phyloP scores from a whole-genome alignment of 2,888 invertebrate genomes.

The Caenorhabditis imperialis region DNA sequence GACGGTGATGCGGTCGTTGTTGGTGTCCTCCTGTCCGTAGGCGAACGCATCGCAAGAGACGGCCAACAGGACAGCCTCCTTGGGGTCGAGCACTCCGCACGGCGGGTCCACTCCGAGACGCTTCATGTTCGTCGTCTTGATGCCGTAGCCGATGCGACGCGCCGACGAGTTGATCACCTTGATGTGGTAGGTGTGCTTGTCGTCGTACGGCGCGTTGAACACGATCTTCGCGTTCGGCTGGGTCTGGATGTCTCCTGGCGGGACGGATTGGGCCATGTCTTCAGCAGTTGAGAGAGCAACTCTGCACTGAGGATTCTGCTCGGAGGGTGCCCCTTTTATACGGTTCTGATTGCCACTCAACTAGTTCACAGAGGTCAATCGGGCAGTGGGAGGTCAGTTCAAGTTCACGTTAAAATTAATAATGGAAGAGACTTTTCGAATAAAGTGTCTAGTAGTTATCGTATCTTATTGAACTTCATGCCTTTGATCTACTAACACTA shows the following conservation, averaged over 20 bases:
- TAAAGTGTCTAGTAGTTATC: no score
- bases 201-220: constrained; percentile 71
- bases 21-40: constrained; percentile 51
- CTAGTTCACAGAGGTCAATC: no score
- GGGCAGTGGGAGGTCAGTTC: no score
- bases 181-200: constrained; percentile 71
- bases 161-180: constrained; percentile 66
- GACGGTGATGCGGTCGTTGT: constrained; percentile 53
- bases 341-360: not conserved
- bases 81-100: constrained; percentile 68
- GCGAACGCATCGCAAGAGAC: constrained; percentile 54
- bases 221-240: constrained; percentile 66
- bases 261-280: constrained; percentile 54
- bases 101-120: constrained; percentile 66
- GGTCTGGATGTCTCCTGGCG: constrained; percentile 59
- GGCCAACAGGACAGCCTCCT: constrained; percentile 58
- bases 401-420: no score
- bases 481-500: no score
- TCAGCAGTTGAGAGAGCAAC: no score
- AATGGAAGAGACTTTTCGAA: no score
- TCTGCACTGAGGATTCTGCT: not conserved
- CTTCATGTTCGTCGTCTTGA: constrained; percentile 72
- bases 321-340: not conserved
- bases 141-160: constrained; percentile 66
- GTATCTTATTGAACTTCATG: no score